A percentile compares a stretch with the other conserved stretches of the same genome.
phyloP scores from a whole-genome alignment of 2,888 invertebrate species.

The Brachyptera risi region DNA sequence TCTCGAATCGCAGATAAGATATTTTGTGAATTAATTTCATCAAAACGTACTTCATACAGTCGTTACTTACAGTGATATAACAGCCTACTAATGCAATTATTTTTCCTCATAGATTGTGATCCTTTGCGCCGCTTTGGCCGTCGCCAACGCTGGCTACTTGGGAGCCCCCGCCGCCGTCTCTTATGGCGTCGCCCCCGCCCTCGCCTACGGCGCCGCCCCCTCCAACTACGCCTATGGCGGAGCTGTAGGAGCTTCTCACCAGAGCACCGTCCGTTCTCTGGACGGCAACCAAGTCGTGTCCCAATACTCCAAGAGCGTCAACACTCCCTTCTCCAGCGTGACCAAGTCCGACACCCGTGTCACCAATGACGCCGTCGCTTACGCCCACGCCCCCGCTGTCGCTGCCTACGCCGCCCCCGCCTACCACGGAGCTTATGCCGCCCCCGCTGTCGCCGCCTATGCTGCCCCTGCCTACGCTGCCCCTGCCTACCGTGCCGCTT shows the following conservation, averaged over 20 bases:
- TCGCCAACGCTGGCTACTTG: slow-evolving; percentile 35
- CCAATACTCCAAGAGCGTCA: slow-evolving; percentile 55
- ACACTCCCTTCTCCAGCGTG: slow-evolving; percentile 57
- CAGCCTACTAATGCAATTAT: too few relatives aligned
- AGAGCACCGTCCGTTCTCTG: slow-evolving; percentile 55
- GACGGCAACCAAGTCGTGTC: slow-evolving; percentile 54
- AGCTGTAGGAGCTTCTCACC: slow-evolving; percentile 46
- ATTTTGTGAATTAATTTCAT: too few relatives aligned
- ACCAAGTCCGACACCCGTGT: slow-evolving; percentile 56
- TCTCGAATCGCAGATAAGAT: too few relatives aligned
- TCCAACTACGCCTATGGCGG: slow-evolving; percentile 33
- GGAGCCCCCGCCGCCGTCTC: slow-evolving; percentile 35
- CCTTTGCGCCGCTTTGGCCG: slow-evolving; percentile 34
- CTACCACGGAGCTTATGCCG: too few relatives aligned
- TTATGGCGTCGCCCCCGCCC: slow-evolving; percentile 39
- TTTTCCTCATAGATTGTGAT: slow-evolving; percentile 34
- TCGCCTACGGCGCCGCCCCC: slow-evolving; percentile 25
- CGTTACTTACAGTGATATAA: too few relatives aligned
- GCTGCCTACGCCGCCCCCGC: too few relatives aligned
- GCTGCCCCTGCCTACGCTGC: slow-evolving; percentile 15
- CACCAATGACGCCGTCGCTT: slow-evolving; percentile 51
- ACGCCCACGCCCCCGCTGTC: slow-evolving; percentile 39
- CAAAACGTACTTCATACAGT: too few relatives aligned
- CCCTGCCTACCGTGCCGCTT: slow-evolving; percentile 13
- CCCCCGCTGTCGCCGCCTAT: slow-evolving; percentile 34